Evolutionary conservation across 2,113 vertebrate species (phyloP).

Genomic region (Dascyllus trimaculatus): DNA sequence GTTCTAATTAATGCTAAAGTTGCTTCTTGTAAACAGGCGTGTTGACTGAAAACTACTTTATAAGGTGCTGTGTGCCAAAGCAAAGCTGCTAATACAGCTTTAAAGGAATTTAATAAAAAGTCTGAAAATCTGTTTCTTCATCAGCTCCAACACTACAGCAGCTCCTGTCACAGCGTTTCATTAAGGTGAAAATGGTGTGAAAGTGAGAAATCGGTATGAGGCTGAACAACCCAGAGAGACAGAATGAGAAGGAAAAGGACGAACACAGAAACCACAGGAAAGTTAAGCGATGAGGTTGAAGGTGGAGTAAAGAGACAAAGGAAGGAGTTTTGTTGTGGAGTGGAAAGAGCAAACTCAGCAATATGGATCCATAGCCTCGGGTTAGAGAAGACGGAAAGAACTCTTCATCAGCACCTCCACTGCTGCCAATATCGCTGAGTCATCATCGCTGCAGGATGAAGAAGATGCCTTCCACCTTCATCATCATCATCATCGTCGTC

Average conservation of each 20-base stretch:
- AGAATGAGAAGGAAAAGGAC: slow-evolving; percentile 12
- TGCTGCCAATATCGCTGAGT: slow-evolving; percentile 78
- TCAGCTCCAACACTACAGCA: slow-evolving; percentile 28
- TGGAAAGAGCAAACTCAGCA: slow-evolving; percentile 75
- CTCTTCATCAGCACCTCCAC: slow-evolving; percentile 79
- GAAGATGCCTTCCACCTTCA: slow-evolving; percentile 19
- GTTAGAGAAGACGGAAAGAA: slow-evolving; percentile 76
- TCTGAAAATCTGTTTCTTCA: slow-evolving; percentile 24
- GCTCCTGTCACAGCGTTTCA: slow-evolving; percentile 32
- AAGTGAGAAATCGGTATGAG: slow-evolving; percentile 38
- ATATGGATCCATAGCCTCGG: slow-evolving; percentile 80
- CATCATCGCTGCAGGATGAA: slow-evolving; percentile 66
- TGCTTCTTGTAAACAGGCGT: background rate
- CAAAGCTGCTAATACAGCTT: slow-evolving; percentile 7
- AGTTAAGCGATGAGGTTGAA: slow-evolving; percentile 2
- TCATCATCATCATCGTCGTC: slow-evolving; percentile 46
- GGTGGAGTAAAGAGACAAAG: slow-evolving; percentile 65
- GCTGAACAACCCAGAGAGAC: slow-evolving; percentile 35
- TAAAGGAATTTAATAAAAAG: slow-evolving; percentile 1
- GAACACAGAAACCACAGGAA: slow-evolving; percentile 23
- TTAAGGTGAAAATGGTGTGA: slow-evolving; percentile 42
- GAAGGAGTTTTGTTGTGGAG: slow-evolving; percentile 67
- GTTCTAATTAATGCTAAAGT: too few relatives aligned
- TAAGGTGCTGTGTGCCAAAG: background rate
- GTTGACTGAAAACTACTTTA: background rate